phyloP scores from a whole-genome alignment of 2,888 invertebrate genomes.

The Trissoscelio sp. region DNA sequence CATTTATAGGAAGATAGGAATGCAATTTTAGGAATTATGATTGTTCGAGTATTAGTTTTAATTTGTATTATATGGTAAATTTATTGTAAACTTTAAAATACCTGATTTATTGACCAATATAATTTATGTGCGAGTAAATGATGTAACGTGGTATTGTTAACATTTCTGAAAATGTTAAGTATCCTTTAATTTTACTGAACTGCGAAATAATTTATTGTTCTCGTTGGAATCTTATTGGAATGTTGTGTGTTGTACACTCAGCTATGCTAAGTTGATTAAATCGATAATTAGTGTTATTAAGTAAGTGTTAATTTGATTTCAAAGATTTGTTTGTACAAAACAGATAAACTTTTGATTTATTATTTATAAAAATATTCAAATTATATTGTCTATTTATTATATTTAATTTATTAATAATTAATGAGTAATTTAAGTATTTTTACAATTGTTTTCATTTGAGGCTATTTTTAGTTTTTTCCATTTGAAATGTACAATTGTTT shows the following conservation, averaged over 20 bases:
- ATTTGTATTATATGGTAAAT: neutral
- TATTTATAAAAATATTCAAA: neutral
- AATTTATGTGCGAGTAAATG: neutral
- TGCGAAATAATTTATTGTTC: neutral
- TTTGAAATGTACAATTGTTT: neutral
- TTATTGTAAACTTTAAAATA: neutral
- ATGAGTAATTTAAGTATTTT: too few relatives aligned
- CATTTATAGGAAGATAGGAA: neutral
- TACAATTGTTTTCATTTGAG: too few relatives aligned
- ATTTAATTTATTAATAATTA: too few relatives aligned
- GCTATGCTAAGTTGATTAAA: neutral
- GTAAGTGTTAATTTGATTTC: neutral
- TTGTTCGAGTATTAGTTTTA: neutral
- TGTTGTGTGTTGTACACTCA: neutral
- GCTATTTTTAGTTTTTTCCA: too few relatives aligned
- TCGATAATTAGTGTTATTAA: neutral
- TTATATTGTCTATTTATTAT: too few relatives aligned
- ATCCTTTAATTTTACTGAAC: constrained; percentile 1
- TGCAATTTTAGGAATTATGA: neutral
- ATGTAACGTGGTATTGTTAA: constrained; percentile 8
- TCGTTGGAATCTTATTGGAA: constrained; percentile 1
- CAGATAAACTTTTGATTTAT: neutral
- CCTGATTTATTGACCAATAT: constrained; percentile 3
- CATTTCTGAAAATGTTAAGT: constrained; percentile 18
- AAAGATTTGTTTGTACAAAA: too few relatives aligned